phyloP scores from a whole-genome alignment of 1,140 invertebrate species.

The Bombus superbus region DNA sequence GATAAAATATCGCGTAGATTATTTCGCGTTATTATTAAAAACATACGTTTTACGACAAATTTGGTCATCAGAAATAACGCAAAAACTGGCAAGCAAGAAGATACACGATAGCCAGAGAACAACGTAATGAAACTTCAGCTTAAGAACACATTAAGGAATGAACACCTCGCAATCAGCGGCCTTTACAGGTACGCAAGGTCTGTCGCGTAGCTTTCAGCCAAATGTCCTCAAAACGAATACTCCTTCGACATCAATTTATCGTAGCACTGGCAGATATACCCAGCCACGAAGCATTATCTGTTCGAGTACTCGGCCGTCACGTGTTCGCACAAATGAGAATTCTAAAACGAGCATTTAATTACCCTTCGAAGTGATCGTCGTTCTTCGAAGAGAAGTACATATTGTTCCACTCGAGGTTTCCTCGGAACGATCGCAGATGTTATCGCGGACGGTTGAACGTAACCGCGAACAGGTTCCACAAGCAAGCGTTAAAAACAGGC shows the following conservation, averaged over 20 bases:
- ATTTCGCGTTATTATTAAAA: neutral
- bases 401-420: slow-evolving; percentile 22
- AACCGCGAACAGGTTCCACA: slow-evolving; percentile 12
- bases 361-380: slow-evolving; percentile 35
- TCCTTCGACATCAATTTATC: neutral
- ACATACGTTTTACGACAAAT: neutral
- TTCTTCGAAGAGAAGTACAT: slow-evolving; percentile 19
- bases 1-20: neutral
- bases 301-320: neutral
- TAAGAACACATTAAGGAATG: slow-evolving; percentile 21
- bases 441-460: neutral
- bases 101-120: neutral
- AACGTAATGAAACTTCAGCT: slow-evolving; percentile 6
- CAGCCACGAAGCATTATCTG: neutral
- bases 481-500: slow-evolving; percentile 42
- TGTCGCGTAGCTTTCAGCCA: neutral
- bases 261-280: neutral
- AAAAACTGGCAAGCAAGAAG: neutral
- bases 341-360: slow-evolving; percentile 60
- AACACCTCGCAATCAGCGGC: neutral
- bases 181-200: neutral
- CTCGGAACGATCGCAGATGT: slow-evolving; percentile 27
- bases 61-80: neutral
- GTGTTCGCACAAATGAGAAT: neutral
- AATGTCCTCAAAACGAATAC: neutral